These are phyloP conservation scores for Melanerpes formicivorus DNA, from an alignment of 2,113 vertebrate genomes.

Conservation along the genomic window DNA sequence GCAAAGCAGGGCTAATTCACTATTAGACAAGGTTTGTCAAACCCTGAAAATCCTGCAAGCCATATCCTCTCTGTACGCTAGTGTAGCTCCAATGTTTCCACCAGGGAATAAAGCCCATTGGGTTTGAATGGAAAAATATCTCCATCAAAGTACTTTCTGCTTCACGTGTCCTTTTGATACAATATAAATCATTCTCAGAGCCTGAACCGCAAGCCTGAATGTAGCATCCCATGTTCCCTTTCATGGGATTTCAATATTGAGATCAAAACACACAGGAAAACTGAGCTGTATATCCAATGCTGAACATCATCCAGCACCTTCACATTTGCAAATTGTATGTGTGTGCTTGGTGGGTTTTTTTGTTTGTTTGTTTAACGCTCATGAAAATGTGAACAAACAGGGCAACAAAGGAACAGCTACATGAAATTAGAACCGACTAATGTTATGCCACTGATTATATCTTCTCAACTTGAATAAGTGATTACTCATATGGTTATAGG, in stretches of 20 bases:
- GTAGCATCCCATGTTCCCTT: not conserved
- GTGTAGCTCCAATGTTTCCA: not conserved
- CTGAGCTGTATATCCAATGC: not conserved
- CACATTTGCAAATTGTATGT: not conserved
- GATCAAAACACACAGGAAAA: not conserved
- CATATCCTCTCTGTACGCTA: accelerated
- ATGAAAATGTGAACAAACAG: not conserved
- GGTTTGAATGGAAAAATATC: not conserved
- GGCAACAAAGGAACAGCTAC: not conserved
- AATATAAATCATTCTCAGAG: not conserved
- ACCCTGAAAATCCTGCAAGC: not conserved
- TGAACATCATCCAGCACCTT: not conserved
- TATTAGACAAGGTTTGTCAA: not conserved
- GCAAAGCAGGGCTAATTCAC: not conserved
- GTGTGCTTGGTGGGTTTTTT: too few relatives aligned
- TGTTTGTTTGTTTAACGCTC: not conserved
- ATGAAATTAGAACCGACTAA: not conserved
- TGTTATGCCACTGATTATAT: not conserved
- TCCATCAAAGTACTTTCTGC: not conserved
- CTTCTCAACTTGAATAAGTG: not conserved
- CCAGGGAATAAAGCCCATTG: not conserved
- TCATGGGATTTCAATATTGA: not conserved
- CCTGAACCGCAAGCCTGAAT: not conserved
- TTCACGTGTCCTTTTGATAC: not conserved
- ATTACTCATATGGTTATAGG: not conserved